phyloP scores from a whole-genome alignment of 2,797 vertebrate genomes.

The Pempheris klunzingeri region DNA sequence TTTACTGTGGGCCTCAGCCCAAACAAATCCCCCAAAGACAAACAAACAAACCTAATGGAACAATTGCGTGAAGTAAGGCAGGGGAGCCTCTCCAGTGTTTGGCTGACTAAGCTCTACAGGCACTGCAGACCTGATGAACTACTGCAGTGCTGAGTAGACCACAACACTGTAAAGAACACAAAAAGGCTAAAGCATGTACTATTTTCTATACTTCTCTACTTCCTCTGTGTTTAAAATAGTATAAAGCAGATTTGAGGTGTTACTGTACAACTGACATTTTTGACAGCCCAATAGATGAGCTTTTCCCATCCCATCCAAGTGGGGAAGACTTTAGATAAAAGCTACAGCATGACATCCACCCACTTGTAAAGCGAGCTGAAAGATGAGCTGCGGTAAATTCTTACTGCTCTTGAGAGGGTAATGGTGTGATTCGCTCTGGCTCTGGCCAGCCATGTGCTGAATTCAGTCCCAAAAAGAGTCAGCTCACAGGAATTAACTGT shows the following conservation, averaged over 20 bases:
- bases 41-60: constrained; percentile 76
- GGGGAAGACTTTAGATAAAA: constrained; percentile 63
- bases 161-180: neutral
- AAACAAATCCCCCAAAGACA: constrained; percentile 71
- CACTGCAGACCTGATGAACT: constrained; percentile 37
- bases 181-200: neutral
- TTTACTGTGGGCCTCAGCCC: constrained; percentile 53
- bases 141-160: constrained; percentile 19
- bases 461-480: constrained; percentile 67
- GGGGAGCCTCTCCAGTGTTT: constrained; percentile 43
- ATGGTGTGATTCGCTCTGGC: constrained; percentile 63
- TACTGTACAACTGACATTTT: constrained; percentile 2
- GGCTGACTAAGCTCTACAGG: constrained; percentile 42
- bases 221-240: neutral
- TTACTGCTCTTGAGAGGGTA: constrained; percentile 75
- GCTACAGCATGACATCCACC: constrained; percentile 63
- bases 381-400: constrained; percentile 74
- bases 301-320: constrained; percentile 56
- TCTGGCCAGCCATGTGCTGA: constrained; percentile 67
- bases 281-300: constrained; percentile 39
- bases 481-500: constrained; percentile 70
- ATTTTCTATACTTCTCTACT: constrained; percentile 1
- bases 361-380: constrained; percentile 73
- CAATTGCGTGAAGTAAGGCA: constrained; percentile 63
- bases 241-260: neutral